Evolutionary conservation across 2,888 invertebrate species (phyloP), one percentile per base, ranked within the genome.

Genomic region (Ormyrus labotus): DNA sequence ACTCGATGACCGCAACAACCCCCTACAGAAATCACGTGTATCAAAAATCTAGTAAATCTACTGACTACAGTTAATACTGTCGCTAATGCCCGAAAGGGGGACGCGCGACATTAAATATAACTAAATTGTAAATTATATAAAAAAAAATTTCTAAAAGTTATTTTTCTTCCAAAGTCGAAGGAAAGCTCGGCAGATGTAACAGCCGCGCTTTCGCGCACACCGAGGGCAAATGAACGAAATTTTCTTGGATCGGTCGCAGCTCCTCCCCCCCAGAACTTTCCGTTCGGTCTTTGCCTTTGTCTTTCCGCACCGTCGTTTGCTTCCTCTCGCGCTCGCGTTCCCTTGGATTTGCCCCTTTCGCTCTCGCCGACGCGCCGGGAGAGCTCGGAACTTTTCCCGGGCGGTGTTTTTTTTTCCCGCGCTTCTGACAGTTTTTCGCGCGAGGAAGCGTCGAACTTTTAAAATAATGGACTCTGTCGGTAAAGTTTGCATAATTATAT

Each of bases 311-410:
- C 19, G 19, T 19, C 19, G 19, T 19, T 10, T 11, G 3, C 45
- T 48, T 65, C 50, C 58, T 10, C n/a, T 57, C 48, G 61, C 6
- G 5, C 53, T 45, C 19, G 19, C 19, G 19, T 73, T 55, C n/a
- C 19, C 19, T 19, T 73, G 19, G 11, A 10, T 10, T 57, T 58
- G 5, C n/a, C 34, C 10, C 53, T 0, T 13, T 45, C 47, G 13
- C 13, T 11, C 11, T n/a, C 11, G 6, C n/a, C 13, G 45, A 47
- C 10, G n/a, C 8, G n/a, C n/a, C n/a, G n/a, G n/a, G 48, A 68
- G 45, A 53, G 57, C 64, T 69, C 48, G 63, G 64, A 70, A 71
- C 69, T 70, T 77, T 69, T 76, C 19, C 61, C 57, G n/a, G 53
- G 13, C 47, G n/a, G n/a, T 45, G 19, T 63, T 63, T 58, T 51